phyloP scores from a whole-genome alignment of 2,888 invertebrate genomes.

The Acronicta leporina region DNA sequence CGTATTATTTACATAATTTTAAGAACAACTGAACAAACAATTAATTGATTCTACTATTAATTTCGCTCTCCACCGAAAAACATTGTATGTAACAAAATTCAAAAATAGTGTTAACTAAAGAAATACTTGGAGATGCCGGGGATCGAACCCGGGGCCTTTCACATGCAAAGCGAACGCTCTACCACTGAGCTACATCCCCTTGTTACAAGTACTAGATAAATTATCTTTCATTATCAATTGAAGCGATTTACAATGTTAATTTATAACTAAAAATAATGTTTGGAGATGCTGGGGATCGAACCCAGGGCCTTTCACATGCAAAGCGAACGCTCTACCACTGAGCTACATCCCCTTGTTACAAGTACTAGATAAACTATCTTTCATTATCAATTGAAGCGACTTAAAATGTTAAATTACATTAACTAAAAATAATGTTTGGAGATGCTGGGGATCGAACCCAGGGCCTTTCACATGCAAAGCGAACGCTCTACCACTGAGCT shows the following conservation, averaged over 20 bases:
- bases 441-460: constrained; percentile 99
- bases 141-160: constrained; percentile 99
- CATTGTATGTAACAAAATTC: too few relatives aligned
- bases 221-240: too few relatives aligned
- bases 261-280: constrained; percentile 11
- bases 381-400: neutral
- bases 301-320: constrained; percentile 99
- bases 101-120: too few relatives aligned
- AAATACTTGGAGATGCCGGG: constrained; percentile 95
- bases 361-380: neutral
- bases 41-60: too few relatives aligned
- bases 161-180: constrained; percentile 99
- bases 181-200: constrained; percentile 96
- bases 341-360: constrained; percentile 91
- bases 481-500: constrained; percentile 99
- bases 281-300: constrained; percentile 99
- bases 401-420: too few relatives aligned
- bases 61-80: too few relatives aligned
- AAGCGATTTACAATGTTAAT: too few relatives aligned
- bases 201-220: too few relatives aligned
- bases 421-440: constrained; percentile 82
- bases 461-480: constrained; percentile 99
- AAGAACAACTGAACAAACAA: too few relatives aligned
- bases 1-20: too few relatives aligned
- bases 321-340: constrained; percentile 99